phyloP scores from a whole-genome alignment of 2,797 vertebrate genomes.

The Pseudomugil gertrudae region DNA sequence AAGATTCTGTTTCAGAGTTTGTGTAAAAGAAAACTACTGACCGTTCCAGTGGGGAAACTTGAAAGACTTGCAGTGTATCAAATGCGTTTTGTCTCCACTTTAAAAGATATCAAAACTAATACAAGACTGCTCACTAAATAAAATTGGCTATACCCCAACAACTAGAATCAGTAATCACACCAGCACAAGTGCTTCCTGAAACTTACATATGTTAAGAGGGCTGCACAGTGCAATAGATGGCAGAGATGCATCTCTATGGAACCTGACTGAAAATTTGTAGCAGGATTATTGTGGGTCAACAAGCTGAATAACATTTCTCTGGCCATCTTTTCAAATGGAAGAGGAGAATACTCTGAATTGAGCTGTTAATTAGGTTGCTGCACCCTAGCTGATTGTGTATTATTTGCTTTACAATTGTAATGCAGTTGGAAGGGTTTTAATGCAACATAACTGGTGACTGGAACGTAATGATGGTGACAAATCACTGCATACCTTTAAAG shows the following conservation, averaged over 20 bases:
- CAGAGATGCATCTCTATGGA: constrained; percentile 1
- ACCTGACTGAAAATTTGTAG: constrained; percentile 5
- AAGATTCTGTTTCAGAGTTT: no score
- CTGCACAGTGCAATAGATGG: background rate
- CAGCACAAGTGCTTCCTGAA: background rate
- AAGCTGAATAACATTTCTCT: constrained; percentile 6
- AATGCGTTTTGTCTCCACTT: no score
- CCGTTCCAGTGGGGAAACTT: no score
- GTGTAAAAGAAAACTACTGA: no score
- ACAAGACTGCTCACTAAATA: background rate
- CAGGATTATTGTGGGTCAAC: constrained; percentile 1
- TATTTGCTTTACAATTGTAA: no score
- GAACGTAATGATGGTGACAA: no score
- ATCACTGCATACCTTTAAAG: no score
- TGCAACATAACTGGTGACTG: no score
- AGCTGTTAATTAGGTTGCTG: background rate
- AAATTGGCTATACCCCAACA: background rate
- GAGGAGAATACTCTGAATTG: background rate
- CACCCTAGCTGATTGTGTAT: no score
- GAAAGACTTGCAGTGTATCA: no score
- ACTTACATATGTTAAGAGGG: background rate
- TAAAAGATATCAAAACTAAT: background rate
- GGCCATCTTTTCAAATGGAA: background rate
- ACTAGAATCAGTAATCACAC: background rate
- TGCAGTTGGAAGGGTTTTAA: no score